Evolutionary conservation across 2,888 invertebrate species (phyloP), one percentile per base, ranked within the genome.

Genomic region (Dolomedes plantarius): DNA sequence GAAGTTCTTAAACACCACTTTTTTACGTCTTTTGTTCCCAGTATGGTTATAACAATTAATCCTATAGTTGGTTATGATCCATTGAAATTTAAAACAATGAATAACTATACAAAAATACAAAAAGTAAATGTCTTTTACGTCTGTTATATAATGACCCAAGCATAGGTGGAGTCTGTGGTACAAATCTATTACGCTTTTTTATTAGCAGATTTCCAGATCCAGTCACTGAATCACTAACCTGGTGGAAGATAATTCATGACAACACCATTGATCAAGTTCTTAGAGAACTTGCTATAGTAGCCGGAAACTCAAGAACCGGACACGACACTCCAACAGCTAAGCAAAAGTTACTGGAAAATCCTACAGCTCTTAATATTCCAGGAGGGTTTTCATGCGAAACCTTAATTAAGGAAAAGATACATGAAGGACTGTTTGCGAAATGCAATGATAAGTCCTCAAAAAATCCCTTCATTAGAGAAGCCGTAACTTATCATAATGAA

Each of bases 91-190:
- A 3, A 50, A 5, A 7, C 16, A 5, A 5, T 16, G 50, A 50
- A 5, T 3, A 7, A 16, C 50, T n/a, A n/a, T n/a, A n/a, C 39
- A 39, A 39, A 39, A 9, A 39, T n/a, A n/a, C n/a, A n/a, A n/a
- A n/a, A n/a, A n/a, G n/a, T n/a, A n/a, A n/a, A 39, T 69, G 27
- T 36, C 39, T n/a, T 19, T 5, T 69, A 5, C 36, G 46, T 9
- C 7, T 50, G 3, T 27, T 72, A 11, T 72, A 19, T 23, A 72
- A 46, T 11, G 72, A 72, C 29, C 50, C 72, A 3, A 72, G 72
- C 50, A 29, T 72, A 3, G 50, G 72, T 28, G 72, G 72, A n/a
- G 72, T 72, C n/a, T 46, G 72, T 46, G 72, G 72, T 29, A 72
- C 72, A 5, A 72, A 72, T 19, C 23, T 72, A 1, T 29, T 72